Evolutionary conservation across 2,888 invertebrate genomes (phyloP), one percentile per base, ranked within the genome.

Genomic region (Molorchus minor): DNA sequence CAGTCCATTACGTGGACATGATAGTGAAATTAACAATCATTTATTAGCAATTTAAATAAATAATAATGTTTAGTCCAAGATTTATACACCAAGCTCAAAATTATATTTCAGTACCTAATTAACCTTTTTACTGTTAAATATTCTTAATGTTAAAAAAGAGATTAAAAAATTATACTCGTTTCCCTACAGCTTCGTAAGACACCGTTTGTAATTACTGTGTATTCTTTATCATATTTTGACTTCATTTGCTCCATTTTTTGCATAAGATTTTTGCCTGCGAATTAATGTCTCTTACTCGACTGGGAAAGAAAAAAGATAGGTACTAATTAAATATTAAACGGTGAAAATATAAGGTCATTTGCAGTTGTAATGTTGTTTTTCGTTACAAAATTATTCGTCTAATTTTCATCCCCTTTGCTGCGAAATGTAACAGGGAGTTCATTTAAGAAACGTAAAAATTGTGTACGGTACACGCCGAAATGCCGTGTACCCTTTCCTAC

Each of bases 221-320:
- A 78, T 78, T 78, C 77, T 78, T 78, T 75, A 77, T 78, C 74
- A 64, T 71, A 71, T 76, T 75, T 75, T 61, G 64, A 64, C 59
- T 62, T 67, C 67, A 60, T 67, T 69, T 72, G 70, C 71, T 64
- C 38, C 57, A 56, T 62, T 66, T 68, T 62, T 68, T 61, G 45
- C 59, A 15, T 43, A 20, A 41, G 54, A 66, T 68, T 68, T 65
- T 64, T 62, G 52, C 62, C 33, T 56, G 20, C 56, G 57, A 61
- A 62, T 61, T 56, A 66, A 51, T 45, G 46, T 46, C 45, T 44
- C 64, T 61, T 15, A 41, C 57, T 61, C 49, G 41, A 25, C 35
- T 19, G 19, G 30, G 38, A 33, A 61, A 53, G 36, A 45, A 63
- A 54, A 21, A 58, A 59, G 61, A 61, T 12, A 35, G 49, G 43